Percentiles rank a stretch among this genome's conserved stretches.
Conservation (phyloP, 2,797 vertebrate genomes). For the Hemitrygon akajei region DNA sequence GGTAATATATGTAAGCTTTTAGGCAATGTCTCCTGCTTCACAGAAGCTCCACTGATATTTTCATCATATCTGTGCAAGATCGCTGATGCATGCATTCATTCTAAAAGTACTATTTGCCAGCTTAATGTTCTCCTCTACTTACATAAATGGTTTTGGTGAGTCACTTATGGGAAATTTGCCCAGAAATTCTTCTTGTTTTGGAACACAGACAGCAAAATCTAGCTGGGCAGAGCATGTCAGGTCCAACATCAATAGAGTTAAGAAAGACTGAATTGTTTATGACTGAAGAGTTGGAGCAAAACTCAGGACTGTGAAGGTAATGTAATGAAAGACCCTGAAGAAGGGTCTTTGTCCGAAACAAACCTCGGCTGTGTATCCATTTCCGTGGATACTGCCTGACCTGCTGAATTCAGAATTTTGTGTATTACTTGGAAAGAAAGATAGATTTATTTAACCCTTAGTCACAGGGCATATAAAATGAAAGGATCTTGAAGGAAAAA, state of each 20-base stretch:
- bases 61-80: background rate
- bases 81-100: background rate
- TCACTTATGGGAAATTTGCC: no score
- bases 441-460: background rate
- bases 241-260: background rate
- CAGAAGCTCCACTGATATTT: background rate
- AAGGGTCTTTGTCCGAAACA: no score
- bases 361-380: no score
- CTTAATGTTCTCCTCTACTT: background rate
- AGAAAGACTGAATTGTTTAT: slow-evolving; percentile 12
- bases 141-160: background rate
- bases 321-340: background rate
- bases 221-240: background rate
- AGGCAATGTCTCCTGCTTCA: background rate
- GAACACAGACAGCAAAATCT: background rate
- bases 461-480: background rate
- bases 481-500: background rate
- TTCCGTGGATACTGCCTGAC: no score
- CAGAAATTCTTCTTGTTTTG: background rate
- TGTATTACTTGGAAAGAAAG: no score
- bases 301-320: background rate
- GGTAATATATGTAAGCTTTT: background rate
- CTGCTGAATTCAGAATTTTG: no score
- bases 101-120: background rate
- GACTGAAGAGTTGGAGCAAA: background rate